Conservation (phyloP, 2,797 vertebrate species). For the Neostethus bicornis region DNA sequence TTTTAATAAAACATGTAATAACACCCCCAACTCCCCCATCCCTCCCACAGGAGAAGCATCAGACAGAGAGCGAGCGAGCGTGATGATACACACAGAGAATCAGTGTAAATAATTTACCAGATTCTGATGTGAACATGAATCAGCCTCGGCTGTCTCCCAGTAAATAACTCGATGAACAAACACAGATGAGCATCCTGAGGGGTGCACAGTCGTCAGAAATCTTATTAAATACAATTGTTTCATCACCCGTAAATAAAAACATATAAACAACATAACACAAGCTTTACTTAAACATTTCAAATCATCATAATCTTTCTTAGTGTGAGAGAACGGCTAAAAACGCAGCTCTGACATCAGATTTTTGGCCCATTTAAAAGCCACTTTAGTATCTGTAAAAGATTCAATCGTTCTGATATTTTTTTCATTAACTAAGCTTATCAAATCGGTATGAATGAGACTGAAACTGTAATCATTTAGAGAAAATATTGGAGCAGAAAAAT, state of each 20-base stretch:
- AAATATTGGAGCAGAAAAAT: not conserved
- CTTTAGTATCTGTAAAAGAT: too few species aligned
- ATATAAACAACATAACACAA: too few species aligned
- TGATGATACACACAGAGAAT: slow-evolving; percentile 24
- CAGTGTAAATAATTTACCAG: slow-evolving; percentile 53
- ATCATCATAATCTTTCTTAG: too few species aligned
- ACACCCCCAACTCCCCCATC: not conserved
- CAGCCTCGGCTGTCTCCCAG: slow-evolving; percentile 15
- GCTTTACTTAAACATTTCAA: too few species aligned
- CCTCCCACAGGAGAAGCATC: slow-evolving; percentile 16
- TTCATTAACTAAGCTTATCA: not conserved
- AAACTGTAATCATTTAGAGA: not conserved
- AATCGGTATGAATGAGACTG: not conserved
- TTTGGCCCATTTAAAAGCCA: too few species aligned
- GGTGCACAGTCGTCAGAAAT: not conserved
- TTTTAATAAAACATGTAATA: slow-evolving; percentile 55
- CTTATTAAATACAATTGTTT: not conserved
- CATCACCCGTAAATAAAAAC: not conserved
- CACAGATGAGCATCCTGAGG: not conserved
- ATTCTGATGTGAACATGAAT: slow-evolving; percentile 41
- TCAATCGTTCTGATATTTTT: too few species aligned
- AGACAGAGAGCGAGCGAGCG: slow-evolving; percentile 12
- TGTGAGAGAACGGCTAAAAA: too few species aligned
- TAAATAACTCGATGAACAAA: slow-evolving; percentile 21
- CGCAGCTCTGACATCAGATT: too few species aligned